Base-by-base conservation (phyloP, 1,140 invertebrate species). In the Brachionus plicatilis region DNA sequence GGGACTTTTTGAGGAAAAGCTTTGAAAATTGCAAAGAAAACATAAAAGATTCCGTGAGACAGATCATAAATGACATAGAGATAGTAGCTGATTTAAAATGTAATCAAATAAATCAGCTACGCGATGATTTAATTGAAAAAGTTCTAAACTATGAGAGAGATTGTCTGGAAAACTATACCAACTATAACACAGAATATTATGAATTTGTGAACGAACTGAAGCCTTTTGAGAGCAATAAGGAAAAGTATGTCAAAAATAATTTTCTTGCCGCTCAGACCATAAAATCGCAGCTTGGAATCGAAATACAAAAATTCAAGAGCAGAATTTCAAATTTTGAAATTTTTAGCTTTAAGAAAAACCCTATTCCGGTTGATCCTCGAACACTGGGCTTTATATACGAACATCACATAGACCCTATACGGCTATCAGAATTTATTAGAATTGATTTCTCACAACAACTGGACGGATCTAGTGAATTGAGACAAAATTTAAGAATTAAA, bases 281-380 rank as follows among this genome's bases (percentile, higher is more conserved):
- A 8, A 72, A 72, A 43, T 72, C 68, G 6, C 68, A 11, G 17
- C 29, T 72, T 43, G 29, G 33, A 20, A 72, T 72, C 17, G 68
- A 72, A 72, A 72, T 41, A 37, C 68, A 72, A 72, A 72, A 72
- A 43, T 72, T 72, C 24, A 72, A 72, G 43, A 72, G 45, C 43
- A 11, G 9, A 72, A 72, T 72, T 72, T 72, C 68, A 72, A 72
- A 43, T 72, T 72, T 45, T 72, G 37, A 72, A 72, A 41, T 72
- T 17, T 72, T 72, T 20, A 20, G 41, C n/a, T 72, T 72, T 17
- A 41, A 43, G 43, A 43, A 72, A 72, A 72, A 72, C 17, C 68
- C 68, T 37, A 14, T 3, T 41, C 37, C 29, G 5, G 17, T 72
- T 41, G 41, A 72, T 43, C 41, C 68, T 0, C 7, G 17, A 12